Percentiles rank a stretch among this genome's conserved stretches.
These are phyloP conservation scores for Conchocele bisecta DNA, from an alignment of 2,888 invertebrate genomes.

Conservation along the genomic window DNA sequence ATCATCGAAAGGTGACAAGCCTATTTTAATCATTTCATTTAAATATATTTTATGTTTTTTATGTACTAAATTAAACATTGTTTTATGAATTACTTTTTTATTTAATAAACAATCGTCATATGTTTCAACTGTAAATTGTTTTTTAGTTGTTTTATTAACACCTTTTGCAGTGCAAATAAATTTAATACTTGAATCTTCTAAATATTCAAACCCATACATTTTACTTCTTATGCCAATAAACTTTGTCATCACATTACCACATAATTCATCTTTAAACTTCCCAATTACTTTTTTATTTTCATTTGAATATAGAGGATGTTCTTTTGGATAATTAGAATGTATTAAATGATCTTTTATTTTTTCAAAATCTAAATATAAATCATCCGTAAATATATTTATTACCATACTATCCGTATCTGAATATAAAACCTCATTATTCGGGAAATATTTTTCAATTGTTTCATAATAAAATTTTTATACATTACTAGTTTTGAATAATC, in stretches of 20 bases:
- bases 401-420: constrained; percentile 19
- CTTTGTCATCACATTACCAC: constrained; percentile 31
- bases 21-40: constrained; percentile 20
- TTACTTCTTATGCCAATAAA: constrained; percentile 35
- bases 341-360: constrained; percentile 27
- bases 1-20: constrained; percentile 28
- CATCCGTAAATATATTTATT: constrained; percentile 21
- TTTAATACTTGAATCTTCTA: too few relatives aligned
- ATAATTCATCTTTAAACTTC: constrained; percentile 46
- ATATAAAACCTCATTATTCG: constrained; percentile 6
- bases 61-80: constrained; percentile 24
- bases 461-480: constrained; percentile 47
- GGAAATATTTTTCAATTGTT: constrained; percentile 17
- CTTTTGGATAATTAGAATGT: constrained; percentile 34
- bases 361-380: constrained; percentile 40
- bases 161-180: too few relatives aligned
- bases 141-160: constrained; percentile 16
- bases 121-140: constrained; percentile 14
- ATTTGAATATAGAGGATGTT: constrained; percentile 24
- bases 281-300: constrained; percentile 35
- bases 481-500: constrained; percentile 40
- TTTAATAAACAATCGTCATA: constrained; percentile 19
- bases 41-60: constrained; percentile 38
- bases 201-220: constrained; percentile 21
- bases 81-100: constrained; percentile 14